These are phyloP conservation scores for Scaptomyza tumidula DNA, from an alignment of 2,888 invertebrate species.

Conservation along the genomic window DNA sequence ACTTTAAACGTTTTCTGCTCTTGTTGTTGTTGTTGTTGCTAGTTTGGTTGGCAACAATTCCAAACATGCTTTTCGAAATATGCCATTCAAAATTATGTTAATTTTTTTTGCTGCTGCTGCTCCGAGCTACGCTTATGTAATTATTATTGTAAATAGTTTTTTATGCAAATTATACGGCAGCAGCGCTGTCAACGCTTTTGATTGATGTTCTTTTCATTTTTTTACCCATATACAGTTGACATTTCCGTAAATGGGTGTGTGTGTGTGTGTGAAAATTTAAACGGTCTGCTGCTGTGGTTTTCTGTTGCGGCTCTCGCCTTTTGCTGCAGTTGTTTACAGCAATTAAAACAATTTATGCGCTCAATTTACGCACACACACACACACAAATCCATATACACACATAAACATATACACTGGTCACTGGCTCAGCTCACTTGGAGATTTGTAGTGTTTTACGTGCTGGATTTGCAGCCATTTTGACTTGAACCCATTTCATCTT, in stretches of 20 bases:
- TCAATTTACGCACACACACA: conserved; percentile 61
- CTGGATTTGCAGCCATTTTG: conserved; percentile 54
- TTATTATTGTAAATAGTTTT: conserved; percentile 77
- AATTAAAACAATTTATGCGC: conserved; percentile 78
- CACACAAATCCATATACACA: background rate
- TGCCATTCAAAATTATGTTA: conserved; percentile 74
- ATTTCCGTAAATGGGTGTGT: conserved; percentile 13
- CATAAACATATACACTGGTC: conserved; percentile 10
- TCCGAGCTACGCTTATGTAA: conserved; percentile 45
- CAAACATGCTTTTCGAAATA: conserved; percentile 47
- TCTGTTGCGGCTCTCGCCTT: conserved; percentile 31
- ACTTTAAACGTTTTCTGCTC: conserved; percentile 50
- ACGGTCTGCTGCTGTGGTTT: conserved; percentile 18
- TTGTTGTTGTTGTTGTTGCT: conserved; percentile 2
- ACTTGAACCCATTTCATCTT: conserved; percentile 44
- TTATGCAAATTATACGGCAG: conserved; percentile 66
- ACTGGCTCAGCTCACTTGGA: conserved; percentile 38
- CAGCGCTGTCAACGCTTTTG: conserved; percentile 62
- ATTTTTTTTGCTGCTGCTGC: conserved; percentile 34
- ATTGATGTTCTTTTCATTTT: conserved; percentile 58
- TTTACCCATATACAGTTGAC: background rate
- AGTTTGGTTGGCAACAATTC: conserved; percentile 33
- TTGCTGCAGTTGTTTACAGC: conserved; percentile 59
- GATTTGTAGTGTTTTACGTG: conserved; percentile 43
- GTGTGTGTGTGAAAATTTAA: conserved; percentile 8